A percentile compares a stretch with the other conserved stretches of the same genome.
Conservation (phyloP, 2,797 vertebrate genomes). For the Melanogrammus aeglefinus region DNA sequence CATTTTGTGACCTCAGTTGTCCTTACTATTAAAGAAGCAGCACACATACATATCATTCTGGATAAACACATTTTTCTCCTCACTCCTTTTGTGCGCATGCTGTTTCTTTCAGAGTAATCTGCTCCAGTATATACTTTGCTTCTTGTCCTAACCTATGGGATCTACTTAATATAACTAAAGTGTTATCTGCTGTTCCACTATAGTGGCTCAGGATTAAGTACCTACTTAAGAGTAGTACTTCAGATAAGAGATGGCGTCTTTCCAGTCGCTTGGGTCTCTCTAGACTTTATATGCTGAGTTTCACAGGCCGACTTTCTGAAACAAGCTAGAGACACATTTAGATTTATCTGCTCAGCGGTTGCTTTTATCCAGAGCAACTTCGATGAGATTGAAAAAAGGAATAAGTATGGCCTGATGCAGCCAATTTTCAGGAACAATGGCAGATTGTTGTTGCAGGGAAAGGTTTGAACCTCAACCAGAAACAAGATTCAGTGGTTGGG, state of each 20-base stretch:
- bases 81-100: background rate
- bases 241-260: conserved; percentile 1
- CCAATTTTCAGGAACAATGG: background rate
- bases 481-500: background rate
- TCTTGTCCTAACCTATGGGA: background rate
- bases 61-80: background rate
- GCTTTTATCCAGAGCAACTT: background rate
- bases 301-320: background rate
- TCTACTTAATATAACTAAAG: background rate
- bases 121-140: background rate
- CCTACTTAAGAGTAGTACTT: background rate
- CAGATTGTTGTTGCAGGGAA: background rate
- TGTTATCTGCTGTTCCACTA: background rate
- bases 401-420: background rate
- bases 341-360: background rate
- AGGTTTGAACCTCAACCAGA: background rate
- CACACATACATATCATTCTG: background rate
- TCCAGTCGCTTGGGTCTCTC: background rate
- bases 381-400: background rate
- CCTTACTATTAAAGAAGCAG: background rate
- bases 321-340: background rate
- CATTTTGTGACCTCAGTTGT: background rate
- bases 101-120: background rate
- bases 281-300: background rate
- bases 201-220: background rate